These are phyloP conservation scores for Nomia melanderi DNA, from an alignment of 1,140 invertebrate species.

Conservation along the genomic window DNA sequence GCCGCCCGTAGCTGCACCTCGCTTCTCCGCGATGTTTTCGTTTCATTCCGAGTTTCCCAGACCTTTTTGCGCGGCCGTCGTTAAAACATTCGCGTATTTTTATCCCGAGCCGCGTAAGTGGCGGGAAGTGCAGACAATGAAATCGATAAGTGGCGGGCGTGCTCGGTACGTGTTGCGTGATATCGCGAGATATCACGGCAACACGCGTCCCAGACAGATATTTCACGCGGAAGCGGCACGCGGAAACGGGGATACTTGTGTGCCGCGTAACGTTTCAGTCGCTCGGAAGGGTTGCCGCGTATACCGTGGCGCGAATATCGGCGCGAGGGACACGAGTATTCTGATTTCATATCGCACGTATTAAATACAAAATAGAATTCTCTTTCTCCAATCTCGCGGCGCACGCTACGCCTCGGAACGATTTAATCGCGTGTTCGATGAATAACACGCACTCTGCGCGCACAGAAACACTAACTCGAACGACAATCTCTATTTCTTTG, in stretches of 20 bases:
- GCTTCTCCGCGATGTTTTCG: neutral
- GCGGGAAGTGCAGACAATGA: slow-evolving; percentile 2
- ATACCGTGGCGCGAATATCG: too few relatives aligned
- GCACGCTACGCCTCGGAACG: too few relatives aligned
- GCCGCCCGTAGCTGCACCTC: too few relatives aligned
- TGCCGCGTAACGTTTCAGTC: neutral
- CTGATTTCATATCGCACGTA: too few relatives aligned
- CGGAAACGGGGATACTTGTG: neutral
- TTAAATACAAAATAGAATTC: too few relatives aligned
- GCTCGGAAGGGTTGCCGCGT: slow-evolving; percentile 2
- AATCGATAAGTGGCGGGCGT: slow-evolving; percentile 23
- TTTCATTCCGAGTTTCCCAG: neutral
- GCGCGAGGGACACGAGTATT: too few relatives aligned
- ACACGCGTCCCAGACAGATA: slow-evolving; percentile 22
- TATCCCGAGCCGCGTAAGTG: neutral
- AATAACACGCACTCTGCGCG: too few relatives aligned
- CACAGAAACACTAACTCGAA: too few relatives aligned
- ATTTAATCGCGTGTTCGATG: too few relatives aligned
- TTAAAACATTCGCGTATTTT: slow-evolving; percentile 27
- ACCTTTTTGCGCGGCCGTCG: neutral
- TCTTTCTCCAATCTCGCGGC: too few relatives aligned
- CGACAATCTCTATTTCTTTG: too few relatives aligned
- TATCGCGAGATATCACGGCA: slow-evolving; percentile 24
- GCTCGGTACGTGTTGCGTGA: slow-evolving; percentile 19
- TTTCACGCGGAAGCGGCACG: slow-evolving; percentile 24